Conservation (phyloP, 2,888 invertebrate species). For the Drosophila macrospina region DNA sequence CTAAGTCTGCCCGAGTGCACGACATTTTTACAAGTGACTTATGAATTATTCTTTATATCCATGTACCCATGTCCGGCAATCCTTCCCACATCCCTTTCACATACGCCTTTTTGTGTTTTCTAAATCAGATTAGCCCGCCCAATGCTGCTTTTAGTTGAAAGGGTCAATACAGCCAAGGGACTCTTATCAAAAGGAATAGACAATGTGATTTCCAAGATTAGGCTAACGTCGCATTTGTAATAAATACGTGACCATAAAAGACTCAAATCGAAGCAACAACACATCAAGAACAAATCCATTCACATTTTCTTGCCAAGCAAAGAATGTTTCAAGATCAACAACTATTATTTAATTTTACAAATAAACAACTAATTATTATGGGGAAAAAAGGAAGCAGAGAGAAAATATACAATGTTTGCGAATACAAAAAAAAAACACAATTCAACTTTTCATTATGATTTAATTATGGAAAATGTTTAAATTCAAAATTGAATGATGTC, state of each 20-base stretch:
- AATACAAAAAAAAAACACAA: slow-evolving; percentile 18
- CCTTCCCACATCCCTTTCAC: slow-evolving; percentile 22
- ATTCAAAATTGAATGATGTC: slow-evolving; percentile 56
- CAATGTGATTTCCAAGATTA: slow-evolving; percentile 63
- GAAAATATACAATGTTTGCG: slow-evolving; percentile 11
- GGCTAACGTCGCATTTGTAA: slow-evolving; percentile 8
- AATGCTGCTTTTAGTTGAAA: slow-evolving; percentile 53
- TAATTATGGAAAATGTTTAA: slow-evolving; percentile 54
- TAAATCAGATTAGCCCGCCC: slow-evolving; percentile 69
- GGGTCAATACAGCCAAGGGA: slow-evolving; percentile 65
- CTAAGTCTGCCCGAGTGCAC: slow-evolving; percentile 30
- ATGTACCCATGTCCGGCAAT: slow-evolving; percentile 23
- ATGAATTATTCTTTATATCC: slow-evolving; percentile 80
- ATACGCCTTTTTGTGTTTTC: slow-evolving; percentile 56
- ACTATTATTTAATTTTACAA: not conserved
- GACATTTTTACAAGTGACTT: slow-evolving; percentile 78
- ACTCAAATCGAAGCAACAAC: slow-evolving; percentile 14
- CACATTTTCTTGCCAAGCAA: not conserved
- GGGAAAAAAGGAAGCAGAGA: too few relatives aligned
- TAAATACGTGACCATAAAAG: slow-evolving; percentile 66
- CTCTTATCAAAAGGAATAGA: slow-evolving; percentile 67
- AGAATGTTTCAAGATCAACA: not conserved
- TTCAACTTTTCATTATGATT: slow-evolving; percentile 45
- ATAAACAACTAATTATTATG: too few relatives aligned
- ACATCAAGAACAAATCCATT: slow-evolving; percentile 21